These are phyloP conservation scores for Bradypus variegatus DNA, from an alignment of 2,797 vertebrate species.

Conservation along the genomic window DNA sequence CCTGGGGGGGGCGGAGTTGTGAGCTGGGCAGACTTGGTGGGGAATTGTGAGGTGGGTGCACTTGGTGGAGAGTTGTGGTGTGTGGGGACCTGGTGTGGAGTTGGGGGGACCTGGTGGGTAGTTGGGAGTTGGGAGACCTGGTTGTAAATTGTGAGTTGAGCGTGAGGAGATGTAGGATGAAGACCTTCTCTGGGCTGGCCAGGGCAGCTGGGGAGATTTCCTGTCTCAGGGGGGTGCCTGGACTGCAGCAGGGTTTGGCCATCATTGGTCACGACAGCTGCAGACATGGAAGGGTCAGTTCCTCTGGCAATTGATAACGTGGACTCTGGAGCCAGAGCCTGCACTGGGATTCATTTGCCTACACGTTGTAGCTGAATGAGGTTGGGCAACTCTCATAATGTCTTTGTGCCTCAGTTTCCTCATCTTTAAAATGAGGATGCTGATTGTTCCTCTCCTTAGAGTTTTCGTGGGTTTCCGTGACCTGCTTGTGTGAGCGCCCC, in stretches of 20 bases:
- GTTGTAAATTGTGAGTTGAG: no score
- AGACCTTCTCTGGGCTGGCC: background rate
- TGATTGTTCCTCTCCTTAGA: background rate
- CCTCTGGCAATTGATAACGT: background rate
- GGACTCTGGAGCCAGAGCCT: background rate
- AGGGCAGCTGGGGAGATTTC: background rate
- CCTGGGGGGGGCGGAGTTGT: no score
- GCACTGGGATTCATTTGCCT: background rate
- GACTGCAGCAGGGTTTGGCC: background rate
- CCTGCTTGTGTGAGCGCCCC: no score
- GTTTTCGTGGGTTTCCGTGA: no score
- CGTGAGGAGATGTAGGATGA: background rate
- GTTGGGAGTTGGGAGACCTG: background rate
- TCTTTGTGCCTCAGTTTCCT: background rate
- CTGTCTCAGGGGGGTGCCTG: background rate
- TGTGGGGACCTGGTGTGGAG: no score
- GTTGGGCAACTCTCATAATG: background rate
- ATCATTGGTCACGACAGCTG: background rate
- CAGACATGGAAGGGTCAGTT: no score
- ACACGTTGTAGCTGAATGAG: background rate
- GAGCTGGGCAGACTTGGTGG: no score
- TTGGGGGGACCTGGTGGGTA: no score
- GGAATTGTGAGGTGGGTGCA: no score
- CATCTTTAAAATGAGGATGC: background rate
- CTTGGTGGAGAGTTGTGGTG: no score